Evolutionary conservation across 2,888 invertebrate species (phyloP), one percentile per base, ranked within the genome.

Genomic region (Pristionchus exspectatus): DNA sequence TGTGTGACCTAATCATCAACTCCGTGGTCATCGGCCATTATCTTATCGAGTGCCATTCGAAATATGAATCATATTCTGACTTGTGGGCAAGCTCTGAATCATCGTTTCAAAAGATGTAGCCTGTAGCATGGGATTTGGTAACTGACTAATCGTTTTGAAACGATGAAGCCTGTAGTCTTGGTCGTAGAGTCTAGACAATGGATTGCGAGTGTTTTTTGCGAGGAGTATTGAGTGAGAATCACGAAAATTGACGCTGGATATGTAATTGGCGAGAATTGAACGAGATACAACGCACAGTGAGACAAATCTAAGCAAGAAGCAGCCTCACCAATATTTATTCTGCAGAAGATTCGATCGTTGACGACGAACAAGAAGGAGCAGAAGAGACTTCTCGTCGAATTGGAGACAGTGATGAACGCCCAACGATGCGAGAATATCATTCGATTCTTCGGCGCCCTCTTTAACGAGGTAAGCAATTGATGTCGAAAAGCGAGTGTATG

Each of bases 381-480:
- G 92, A 95, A 95, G 90, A 95, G 95, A 87, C 93, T 96, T 91
- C 93, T 96, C 87, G 95, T 95, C 93, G 96, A 96, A 91, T 94
- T 96, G 89, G 95, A 95, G 92, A 96, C 95, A 33, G 95, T 96
- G 72, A 95, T 96, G 94, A 93, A 95, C 86, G 95, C 95, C 81
- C 95, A 95, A 88, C 95, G 95, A 88, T 96, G 96, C 91, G 94
- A 94, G 50, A 95, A 95, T 92, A 96, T 96, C 91, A 96, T 96
- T 63, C 97, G 98, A 96, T 99, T 99, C 96, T 99, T 98, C 96
- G 99, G 98, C 92, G 98, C 98, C 91, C 96, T 98, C 86, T 99
- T 99, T 95, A 98, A 98, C 96, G 98, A 99, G 96, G 98, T 97
- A 95, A 94, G 72, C n/a, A n/a, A n/a, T n/a, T n/a, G n/a, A n/a